Evolutionary conservation across 2,113 vertebrate species (phyloP).

Genomic region (Pontoporia blainvillei): DNA sequence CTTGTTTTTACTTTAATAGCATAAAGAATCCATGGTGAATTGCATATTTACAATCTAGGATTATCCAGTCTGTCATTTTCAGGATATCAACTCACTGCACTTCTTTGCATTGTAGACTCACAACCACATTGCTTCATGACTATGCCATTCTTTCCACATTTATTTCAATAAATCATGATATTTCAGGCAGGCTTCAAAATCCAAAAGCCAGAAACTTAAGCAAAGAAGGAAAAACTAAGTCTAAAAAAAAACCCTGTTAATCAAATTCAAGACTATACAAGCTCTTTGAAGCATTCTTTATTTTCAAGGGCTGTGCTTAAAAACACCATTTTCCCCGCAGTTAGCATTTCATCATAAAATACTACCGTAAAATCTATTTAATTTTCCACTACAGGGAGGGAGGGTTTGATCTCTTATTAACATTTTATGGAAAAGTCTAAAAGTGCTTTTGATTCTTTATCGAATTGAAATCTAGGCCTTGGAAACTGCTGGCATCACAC

Average conservation of each 20-base stretch:
- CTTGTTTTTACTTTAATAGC: neutral
- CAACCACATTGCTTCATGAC: neutral
- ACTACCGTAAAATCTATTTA: constrained; percentile 82
- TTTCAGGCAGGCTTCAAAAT: neutral
- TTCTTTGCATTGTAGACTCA: neutral
- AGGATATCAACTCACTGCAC: neutral
- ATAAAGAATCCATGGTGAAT: neutral
- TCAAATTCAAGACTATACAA: constrained; percentile 54
- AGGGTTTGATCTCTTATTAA: constrained; percentile 84
- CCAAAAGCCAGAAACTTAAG: neutral
- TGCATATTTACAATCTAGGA: neutral
- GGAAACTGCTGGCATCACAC: constrained; percentile 77
- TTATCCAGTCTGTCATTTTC: constrained; percentile 33
- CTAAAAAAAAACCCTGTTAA: neutral
- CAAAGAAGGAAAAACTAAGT: constrained; percentile 44
- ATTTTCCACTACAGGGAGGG: constrained; percentile 78
- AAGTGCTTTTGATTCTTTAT: constrained; percentile 86
- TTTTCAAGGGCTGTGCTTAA: constrained; percentile 43
- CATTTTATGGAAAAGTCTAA: constrained; percentile 84
- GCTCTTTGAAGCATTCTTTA: constrained; percentile 58
- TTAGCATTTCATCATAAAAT: constrained; percentile 74
- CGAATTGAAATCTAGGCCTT: constrained; percentile 80
- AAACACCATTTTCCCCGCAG: constrained; percentile 33
- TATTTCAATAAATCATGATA: constrained; percentile 32
- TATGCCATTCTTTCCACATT: neutral